Evolutionary conservation across 2,888 invertebrate species (phyloP).

Genomic region (Panorpa germanica): DNA sequence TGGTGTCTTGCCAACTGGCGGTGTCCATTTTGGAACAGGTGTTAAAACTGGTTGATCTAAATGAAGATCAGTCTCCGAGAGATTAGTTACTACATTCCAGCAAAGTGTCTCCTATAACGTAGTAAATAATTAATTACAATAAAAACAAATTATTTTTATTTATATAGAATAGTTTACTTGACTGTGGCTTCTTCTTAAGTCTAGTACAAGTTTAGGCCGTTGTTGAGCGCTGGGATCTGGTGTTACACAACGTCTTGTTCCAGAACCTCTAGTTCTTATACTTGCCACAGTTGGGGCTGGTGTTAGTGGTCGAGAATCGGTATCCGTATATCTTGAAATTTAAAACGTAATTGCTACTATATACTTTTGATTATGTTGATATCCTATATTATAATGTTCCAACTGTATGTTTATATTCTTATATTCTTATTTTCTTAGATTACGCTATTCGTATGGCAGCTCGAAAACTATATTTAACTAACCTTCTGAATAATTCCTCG

Average conservation of each 20-base stretch:
- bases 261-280: conserved; percentile 38
- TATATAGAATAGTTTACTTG: conserved; percentile 25
- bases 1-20: conserved; percentile 3
- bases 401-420: too few relatives aligned
- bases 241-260: conserved; percentile 42
- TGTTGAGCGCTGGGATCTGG: conserved; percentile 44
- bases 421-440: conserved; percentile 7
- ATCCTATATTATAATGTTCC: too few relatives aligned
- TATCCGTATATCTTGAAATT: conserved; percentile 72
- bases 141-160: background rate
- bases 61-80: too few relatives aligned
- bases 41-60: conserved; percentile 20
- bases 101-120: conserved; percentile 28
- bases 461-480: too few relatives aligned
- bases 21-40: conserved; percentile 18
- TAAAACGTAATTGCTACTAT: background rate
- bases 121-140: background rate
- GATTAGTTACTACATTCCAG: conserved; percentile 28
- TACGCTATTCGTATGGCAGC: background rate
- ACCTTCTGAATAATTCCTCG: conserved; percentile 52
- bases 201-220: conserved; percentile 50
- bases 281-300: conserved; percentile 63
- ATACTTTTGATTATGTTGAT: conserved; percentile 8
- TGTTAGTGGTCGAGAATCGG: conserved; percentile 64
- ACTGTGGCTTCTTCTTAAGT: conserved; percentile 46